A percentile compares a stretch with the other conserved stretches of the same genome.
These are phyloP conservation scores for Amiota minor DNA, from an alignment of 2,888 invertebrate species.

Conservation along the genomic window DNA sequence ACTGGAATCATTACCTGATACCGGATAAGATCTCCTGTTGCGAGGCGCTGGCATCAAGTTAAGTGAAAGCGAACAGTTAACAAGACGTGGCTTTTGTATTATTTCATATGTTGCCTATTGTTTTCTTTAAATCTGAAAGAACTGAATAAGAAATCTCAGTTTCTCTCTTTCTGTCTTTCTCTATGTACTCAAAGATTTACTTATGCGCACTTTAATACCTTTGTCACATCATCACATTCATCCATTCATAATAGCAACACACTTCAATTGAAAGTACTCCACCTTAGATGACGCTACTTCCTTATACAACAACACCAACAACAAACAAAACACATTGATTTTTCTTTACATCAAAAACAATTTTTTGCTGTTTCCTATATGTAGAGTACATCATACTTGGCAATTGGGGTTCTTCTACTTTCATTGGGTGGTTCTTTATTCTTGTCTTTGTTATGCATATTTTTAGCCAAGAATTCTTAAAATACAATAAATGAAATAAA, in stretches of 20 bases:
- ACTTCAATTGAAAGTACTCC: background rate
- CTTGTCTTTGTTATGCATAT: conserved; percentile 13
- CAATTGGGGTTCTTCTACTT: background rate
- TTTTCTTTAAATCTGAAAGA: background rate
- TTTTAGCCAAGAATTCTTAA: conserved; percentile 15
- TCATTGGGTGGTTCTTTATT: background rate
- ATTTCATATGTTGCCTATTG: conserved; percentile 15
- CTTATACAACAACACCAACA: background rate
- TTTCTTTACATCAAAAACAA: conserved; percentile 14
- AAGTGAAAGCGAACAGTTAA: background rate
- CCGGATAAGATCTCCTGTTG: conserved; percentile 17
- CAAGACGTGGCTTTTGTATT: background rate
- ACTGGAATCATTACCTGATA: background rate
- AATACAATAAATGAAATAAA: too few relatives aligned
- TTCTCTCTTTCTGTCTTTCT: background rate
- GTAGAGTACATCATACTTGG: background rate
- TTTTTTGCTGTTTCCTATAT: background rate
- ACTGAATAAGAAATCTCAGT: conserved; percentile 5
- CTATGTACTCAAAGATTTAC: background rate
- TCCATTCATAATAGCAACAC: background rate
- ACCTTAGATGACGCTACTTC: background rate
- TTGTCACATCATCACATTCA: conserved; percentile 4
- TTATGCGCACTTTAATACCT: conserved; percentile 5
- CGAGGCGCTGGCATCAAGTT: background rate
- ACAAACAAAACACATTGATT: conserved; percentile 11